These are phyloP conservation scores for Idris sp. DNA, from an alignment of 1,140 invertebrate species.

Conservation along the genomic window DNA sequence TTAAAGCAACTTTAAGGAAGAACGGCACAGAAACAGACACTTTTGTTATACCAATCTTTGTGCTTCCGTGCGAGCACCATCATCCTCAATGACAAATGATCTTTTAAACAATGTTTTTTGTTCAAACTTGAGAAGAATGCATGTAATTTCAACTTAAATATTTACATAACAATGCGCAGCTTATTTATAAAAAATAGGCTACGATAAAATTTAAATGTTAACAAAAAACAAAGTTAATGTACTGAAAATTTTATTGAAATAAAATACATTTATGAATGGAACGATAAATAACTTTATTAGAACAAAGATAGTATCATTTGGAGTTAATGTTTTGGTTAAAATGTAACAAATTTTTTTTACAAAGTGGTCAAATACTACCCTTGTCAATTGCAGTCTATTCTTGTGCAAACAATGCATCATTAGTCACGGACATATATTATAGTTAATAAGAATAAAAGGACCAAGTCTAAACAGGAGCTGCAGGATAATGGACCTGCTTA, in stretches of 20 bases:
- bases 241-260: no score
- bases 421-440: slow-evolving; percentile 52
- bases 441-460: slow-evolving; percentile 9
- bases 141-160: no score
- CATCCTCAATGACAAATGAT: slow-evolving; percentile 37
- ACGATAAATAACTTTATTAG: slow-evolving; percentile 22
- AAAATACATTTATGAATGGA: neutral
- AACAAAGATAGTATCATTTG: slow-evolving; percentile 13
- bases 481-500: slow-evolving; percentile 57
- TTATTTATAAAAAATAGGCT: no score
- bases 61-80: slow-evolving; percentile 39
- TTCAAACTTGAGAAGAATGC: no score
- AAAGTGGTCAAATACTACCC: slow-evolving; percentile 28
- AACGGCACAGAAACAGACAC: slow-evolving; percentile 20
- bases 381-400: slow-evolving; percentile 56
- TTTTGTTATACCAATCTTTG: slow-evolving; percentile 33
- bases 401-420: slow-evolving; percentile 62
- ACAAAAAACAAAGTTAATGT: no score
- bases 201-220: no score
- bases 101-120: slow-evolving; percentile 27
- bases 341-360: slow-evolving; percentile 27
- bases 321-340: slow-evolving; percentile 10
- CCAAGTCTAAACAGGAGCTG: slow-evolving; percentile 46
- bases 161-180: no score
- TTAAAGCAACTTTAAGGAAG: slow-evolving; percentile 20